Evolutionary conservation across 2,113 vertebrate species (phyloP).

Genomic region (Pterocles gutturalis): DNA sequence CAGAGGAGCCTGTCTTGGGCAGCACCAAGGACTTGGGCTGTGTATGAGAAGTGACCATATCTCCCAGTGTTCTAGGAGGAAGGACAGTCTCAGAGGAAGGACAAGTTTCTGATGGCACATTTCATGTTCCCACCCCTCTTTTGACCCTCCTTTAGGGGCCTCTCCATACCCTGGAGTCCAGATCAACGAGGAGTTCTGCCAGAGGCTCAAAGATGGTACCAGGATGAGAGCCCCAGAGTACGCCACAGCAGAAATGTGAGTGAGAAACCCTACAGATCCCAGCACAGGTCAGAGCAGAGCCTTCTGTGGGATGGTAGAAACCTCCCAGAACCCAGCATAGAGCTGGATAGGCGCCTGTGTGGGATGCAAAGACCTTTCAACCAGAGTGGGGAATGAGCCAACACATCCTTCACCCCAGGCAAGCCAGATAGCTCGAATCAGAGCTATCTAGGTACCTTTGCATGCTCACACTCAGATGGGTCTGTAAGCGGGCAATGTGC

Average conservation of each 20-base stretch:
- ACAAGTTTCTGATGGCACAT: background rate
- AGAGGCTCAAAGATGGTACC: slow-evolving; percentile 91
- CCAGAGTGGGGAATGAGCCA: background rate
- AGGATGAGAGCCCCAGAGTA: slow-evolving; percentile 95
- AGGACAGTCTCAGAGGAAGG: background rate
- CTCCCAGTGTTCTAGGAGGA: background rate
- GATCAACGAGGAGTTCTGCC: slow-evolving; percentile 98
- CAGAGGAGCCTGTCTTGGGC: background rate
- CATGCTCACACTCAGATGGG: background rate
- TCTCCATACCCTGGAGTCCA: slow-evolving; percentile 97
- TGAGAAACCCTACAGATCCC: background rate
- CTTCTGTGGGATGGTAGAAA: background rate
- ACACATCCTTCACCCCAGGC: background rate
- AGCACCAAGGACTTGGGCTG: background rate
- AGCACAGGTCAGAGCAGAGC: background rate
- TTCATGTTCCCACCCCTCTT: background rate
- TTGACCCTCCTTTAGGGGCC: slow-evolving; percentile 80
- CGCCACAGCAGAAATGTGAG: slow-evolving; percentile 94
- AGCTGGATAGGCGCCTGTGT: background rate
- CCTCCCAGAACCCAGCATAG: background rate
- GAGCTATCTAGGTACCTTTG: background rate
- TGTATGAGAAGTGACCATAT: background rate
- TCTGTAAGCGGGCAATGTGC: background rate
- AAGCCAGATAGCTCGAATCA: background rate
- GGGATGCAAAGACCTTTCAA: background rate